Conservation (phyloP, 2,888 invertebrate species). For the Argyresthia goedartella region DNA sequence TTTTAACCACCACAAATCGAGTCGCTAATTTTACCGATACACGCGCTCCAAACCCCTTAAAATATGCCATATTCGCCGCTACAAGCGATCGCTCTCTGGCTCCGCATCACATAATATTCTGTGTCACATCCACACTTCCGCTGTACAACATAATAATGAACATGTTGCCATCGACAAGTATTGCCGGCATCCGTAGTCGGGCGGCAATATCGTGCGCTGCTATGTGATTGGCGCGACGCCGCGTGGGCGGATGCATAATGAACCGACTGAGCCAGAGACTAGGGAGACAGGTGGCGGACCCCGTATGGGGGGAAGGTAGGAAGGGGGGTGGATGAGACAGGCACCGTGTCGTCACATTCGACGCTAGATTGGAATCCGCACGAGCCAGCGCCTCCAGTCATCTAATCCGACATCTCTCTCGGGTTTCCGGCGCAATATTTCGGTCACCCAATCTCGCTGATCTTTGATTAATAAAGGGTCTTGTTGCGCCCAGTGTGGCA, state of each 20-base stretch:
- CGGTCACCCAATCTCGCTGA: constrained; percentile 3
- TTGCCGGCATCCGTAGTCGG: not conserved
- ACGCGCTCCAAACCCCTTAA: no score
- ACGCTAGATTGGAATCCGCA: constrained; percentile 49
- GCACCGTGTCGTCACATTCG: constrained; percentile 13
- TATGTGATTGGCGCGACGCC: constrained; percentile 59
- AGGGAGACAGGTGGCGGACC: constrained; percentile 9
- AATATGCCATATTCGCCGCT: no score
- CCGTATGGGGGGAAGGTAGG: constrained; percentile 17
- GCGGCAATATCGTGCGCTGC: constrained; percentile 57
- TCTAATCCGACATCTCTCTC: constrained; percentile 33
- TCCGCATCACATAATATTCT: not conserved
- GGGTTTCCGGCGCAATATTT: not conserved
- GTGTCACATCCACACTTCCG: not conserved
- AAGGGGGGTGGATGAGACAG: not conserved
- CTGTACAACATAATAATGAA: not conserved
- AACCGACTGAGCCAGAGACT: constrained; percentile 32
- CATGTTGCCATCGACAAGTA: constrained; percentile 2
- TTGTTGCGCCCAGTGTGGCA: not conserved
- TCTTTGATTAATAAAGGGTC: constrained; percentile 1
- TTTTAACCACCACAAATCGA: no score
- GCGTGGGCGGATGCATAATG: constrained; percentile 65
- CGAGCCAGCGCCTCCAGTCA: constrained; percentile 31
- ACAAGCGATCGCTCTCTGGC: no score
- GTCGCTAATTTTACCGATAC: no score